Percentiles rank a stretch among this genome's conserved stretches.
Evolutionary conservation across 1,140 invertebrate genomes (phyloP).

Genomic region (Hycleus cichorii): DNA sequence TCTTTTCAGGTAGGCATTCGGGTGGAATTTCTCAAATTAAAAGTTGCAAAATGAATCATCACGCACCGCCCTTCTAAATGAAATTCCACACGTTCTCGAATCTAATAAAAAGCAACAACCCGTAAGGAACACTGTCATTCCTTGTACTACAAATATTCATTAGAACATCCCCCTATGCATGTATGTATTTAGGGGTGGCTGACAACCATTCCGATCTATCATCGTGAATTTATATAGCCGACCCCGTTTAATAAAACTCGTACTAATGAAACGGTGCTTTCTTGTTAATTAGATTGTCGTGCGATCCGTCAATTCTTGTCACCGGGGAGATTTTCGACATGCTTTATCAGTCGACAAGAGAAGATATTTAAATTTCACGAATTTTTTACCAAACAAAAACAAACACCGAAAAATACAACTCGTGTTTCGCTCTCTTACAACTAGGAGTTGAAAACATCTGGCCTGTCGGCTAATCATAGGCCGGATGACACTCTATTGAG

Average conservation of each 20-base stretch:
- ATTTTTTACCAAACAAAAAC: background rate
- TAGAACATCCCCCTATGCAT: conserved; percentile 15
- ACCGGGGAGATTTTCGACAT: conserved; percentile 8
- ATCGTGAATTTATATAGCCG: conserved; percentile 11
- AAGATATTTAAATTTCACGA: background rate
- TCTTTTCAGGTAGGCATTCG: too few relatives aligned
- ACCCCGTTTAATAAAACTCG: conserved; percentile 31
- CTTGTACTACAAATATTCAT: conserved; percentile 34
- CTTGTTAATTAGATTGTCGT: conserved; percentile 30
- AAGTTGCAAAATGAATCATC: conserved; percentile 4
- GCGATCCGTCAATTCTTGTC: conserved; percentile 23
- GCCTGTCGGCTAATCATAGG: conserved; percentile 10
- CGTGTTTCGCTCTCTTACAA: conserved; percentile 3
- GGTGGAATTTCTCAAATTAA: background rate
- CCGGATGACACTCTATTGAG: conserved; percentile 16
- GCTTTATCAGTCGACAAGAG: background rate
- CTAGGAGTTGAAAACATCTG: conserved; percentile 13
- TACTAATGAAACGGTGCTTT: conserved; percentile 26
- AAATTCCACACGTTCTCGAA: conserved; percentile 22
- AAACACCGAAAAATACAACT: background rate
- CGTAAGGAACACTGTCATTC: conserved; percentile 29
- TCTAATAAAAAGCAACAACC: conserved; percentile 30
- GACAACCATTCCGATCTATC: conserved; percentile 4
- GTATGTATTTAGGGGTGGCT: conserved; percentile 4
- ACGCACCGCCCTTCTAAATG: conserved; percentile 13